phyloP scores from a whole-genome alignment of 2,888 invertebrate genomes.

The Heliconius hortense region DNA sequence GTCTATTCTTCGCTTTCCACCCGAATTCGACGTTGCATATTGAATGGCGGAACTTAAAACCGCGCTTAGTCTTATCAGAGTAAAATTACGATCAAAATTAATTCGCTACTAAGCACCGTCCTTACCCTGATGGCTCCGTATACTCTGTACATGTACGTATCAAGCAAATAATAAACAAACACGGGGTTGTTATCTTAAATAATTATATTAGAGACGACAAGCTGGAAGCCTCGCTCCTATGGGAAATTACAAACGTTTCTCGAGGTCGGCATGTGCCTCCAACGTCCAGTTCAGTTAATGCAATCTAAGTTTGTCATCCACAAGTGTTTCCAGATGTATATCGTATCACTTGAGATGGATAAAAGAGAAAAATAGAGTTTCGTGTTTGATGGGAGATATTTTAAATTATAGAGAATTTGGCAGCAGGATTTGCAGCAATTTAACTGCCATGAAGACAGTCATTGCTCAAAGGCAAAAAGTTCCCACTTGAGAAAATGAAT shows the following conservation, averaged over 20 bases:
- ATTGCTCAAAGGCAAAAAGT: no score
- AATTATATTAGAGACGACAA: slow-evolving; percentile 52
- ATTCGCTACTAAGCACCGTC: no score
- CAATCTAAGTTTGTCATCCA: slow-evolving; percentile 16
- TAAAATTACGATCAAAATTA: no score
- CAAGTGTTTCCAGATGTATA: slow-evolving; percentile 9
- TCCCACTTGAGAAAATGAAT: no score
- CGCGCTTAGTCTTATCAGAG: no score
- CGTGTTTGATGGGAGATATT: no score
- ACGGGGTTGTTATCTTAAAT: slow-evolving; percentile 57
- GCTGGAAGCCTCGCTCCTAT: slow-evolving; percentile 48
- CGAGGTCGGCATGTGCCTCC: slow-evolving; percentile 29
- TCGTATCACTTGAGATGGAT: slow-evolving; percentile 2
- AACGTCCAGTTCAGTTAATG: slow-evolving; percentile 30
- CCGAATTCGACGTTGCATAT: no score
- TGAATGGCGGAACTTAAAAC: no score
- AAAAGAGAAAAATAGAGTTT: neutral
- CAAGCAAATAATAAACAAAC: slow-evolving; percentile 16
- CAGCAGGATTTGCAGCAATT: no score
- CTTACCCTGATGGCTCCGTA: neutral
- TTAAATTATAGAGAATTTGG: no score
- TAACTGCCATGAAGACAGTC: no score
- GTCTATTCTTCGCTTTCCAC: no score
- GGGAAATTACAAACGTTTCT: slow-evolving; percentile 60
- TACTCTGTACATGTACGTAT: neutral